Percentiles rank a stretch among this genome's conserved stretches.
These are phyloP conservation scores for Labeo rohita DNA, from an alignment of 2,113 vertebrate genomes.

Conservation along the genomic window DNA sequence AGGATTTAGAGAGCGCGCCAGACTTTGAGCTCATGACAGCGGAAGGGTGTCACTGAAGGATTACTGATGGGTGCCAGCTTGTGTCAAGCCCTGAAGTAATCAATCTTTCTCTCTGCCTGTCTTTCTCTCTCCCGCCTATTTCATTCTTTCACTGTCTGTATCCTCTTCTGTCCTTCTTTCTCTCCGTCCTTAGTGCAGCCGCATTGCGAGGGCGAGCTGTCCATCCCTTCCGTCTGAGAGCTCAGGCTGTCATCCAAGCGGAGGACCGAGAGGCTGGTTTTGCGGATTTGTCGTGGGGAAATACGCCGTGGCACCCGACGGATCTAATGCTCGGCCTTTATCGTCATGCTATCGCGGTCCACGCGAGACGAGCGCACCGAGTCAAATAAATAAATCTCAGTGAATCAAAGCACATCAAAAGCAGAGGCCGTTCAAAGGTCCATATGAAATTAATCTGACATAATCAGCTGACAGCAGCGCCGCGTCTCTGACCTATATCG, in stretches of 20 bases:
- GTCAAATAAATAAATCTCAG: constrained; percentile 66
- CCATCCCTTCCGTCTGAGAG: constrained; percentile 62
- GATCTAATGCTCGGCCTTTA: constrained; percentile 68
- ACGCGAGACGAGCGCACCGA: constrained; percentile 44
- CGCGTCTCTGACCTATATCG: constrained; percentile 67
- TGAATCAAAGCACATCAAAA: constrained; percentile 61
- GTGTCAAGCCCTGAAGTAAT: constrained; percentile 65
- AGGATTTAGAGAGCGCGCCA: constrained; percentile 44
- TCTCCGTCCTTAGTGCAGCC: constrained; percentile 27
- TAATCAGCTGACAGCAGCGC: constrained; percentile 65
- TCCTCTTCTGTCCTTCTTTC: constrained; percentile 20
- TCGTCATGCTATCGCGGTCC: constrained; percentile 62
- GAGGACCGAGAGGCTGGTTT: constrained; percentile 60
- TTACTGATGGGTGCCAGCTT: constrained; percentile 68
- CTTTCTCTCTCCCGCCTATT: constrained; percentile 26
- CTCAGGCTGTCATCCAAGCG: constrained; percentile 63
- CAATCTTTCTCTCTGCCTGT: not conserved
- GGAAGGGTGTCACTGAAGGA: constrained; percentile 67
- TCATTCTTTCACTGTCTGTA: constrained; percentile 29
- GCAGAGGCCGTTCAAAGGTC: constrained; percentile 60
- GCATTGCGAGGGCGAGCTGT: constrained; percentile 68
- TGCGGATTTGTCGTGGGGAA: constrained; percentile 67
- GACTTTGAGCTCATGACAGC: constrained; percentile 62
- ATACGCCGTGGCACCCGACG: constrained; percentile 65
- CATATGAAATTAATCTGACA: constrained; percentile 73